These are phyloP conservation scores for Nephrocerus scutellatus DNA, from an alignment of 2,888 invertebrate species.

Conservation along the genomic window DNA sequence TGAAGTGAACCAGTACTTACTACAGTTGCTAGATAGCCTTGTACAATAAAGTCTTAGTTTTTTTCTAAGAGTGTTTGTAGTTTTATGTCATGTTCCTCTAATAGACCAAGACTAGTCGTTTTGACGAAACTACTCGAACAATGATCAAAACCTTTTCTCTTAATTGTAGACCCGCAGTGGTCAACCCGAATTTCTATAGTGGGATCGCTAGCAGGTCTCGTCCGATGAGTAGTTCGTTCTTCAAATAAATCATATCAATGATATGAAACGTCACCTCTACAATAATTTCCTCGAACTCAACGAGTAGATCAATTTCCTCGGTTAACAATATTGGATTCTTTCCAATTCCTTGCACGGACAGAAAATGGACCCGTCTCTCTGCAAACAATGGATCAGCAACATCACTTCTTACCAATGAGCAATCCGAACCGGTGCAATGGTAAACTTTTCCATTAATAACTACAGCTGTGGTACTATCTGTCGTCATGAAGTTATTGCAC, in stretches of 20 bases:
- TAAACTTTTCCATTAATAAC: slow-evolving; percentile 15
- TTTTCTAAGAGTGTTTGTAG: too few species aligned
- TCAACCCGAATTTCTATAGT: slow-evolving; percentile 6
- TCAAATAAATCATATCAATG: neutral
- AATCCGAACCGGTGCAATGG: slow-evolving; percentile 14
- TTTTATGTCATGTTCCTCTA: too few species aligned
- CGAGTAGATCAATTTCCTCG: neutral
- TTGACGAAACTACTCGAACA: neutral
- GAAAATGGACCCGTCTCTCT: too few species aligned
- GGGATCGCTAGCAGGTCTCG: too few species aligned
- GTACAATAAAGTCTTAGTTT: too few species aligned
- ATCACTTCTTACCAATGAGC: slow-evolving; percentile 14
- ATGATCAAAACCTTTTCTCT: slow-evolving; percentile 2
- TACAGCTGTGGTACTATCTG: slow-evolving; percentile 10
- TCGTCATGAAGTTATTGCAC: neutral
- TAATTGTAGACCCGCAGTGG: slow-evolving; percentile 3
- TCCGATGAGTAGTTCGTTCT: too few species aligned
- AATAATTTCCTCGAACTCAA: neutral
- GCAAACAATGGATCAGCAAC: slow-evolving; percentile 8
- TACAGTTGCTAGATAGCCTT: too few species aligned
- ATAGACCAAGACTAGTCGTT: too few species aligned
- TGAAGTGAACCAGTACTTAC: slow-evolving; percentile 5
- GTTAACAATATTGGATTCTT: slow-evolving; percentile 5
- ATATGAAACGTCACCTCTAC: slow-evolving; percentile 2
- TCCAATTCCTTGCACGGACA: too few species aligned